Base-by-base conservation (phyloP, 2,888 invertebrate genomes). In the Pterostichus madidus region DNA sequence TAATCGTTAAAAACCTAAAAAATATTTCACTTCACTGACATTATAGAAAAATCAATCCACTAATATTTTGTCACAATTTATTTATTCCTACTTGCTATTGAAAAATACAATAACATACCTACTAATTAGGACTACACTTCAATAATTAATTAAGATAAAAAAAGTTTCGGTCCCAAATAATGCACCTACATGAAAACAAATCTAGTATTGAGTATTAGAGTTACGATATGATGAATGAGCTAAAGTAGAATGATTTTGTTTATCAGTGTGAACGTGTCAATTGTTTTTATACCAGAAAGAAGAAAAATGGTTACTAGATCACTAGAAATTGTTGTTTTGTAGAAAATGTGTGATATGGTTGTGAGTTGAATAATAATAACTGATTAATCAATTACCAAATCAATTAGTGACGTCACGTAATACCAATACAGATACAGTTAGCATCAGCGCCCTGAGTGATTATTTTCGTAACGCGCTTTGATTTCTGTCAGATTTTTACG, bases 221-320 rank as follows among this genome's bases (percentile, higher is more conserved):
- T 13, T 32, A 64, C 11, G 32, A 35, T 32, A 39, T 31, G 35
- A 64, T 64, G 64, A 64, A 35, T 64, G 59, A 59, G 24, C 5
- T 17, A 59, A 11, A 59, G 11, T 59, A 59, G 59, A 4, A 59
- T 39, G 49, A 32, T 71, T 81, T 81, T 53, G 56, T 71, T 81
- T 81, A 52, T 39, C 64, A 10, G 81, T 81, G 75, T 81, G 81
- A 53, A 15, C 59, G 49, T 75, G 81, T 81, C 81, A 75, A 61
- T 75, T 81, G 81, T 81, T 81, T 81, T 81, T 81, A 81, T 81
- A 81, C 81, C 59, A 81, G 75, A 31, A 73, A 73, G 56, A 73
- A 46, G 52, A 75, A 81, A 24, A 59, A 71, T 71, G 80, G 35
- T 75, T 81, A 81, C 73, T 75, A 81, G 61, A 32, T 73, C 35